These are phyloP conservation scores for Anolis sagrei DNA, from an alignment of 2,113 vertebrate species.

Conservation along the genomic window DNA sequence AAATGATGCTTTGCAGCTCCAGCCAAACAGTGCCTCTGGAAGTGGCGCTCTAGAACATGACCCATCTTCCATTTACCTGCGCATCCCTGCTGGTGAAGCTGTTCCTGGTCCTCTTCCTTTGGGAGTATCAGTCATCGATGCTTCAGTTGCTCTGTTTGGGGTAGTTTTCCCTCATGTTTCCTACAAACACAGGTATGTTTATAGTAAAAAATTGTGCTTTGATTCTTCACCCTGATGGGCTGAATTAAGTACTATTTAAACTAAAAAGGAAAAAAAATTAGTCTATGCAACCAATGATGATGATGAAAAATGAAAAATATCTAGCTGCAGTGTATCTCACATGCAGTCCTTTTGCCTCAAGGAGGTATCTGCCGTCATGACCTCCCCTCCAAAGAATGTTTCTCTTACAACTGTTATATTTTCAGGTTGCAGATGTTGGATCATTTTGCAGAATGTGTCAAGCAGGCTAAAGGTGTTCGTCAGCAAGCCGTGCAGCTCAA, in stretches of 20 bases:
- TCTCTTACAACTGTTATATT: slow-evolving; percentile 7
- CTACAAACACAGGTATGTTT: slow-evolving; percentile 93
- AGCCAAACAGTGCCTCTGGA: slow-evolving; percentile 97
- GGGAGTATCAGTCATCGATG: slow-evolving; percentile 97
- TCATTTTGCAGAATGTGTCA: slow-evolving; percentile 98
- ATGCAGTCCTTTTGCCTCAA: background rate
- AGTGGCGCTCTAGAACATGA: slow-evolving; percentile 97
- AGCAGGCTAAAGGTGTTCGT: slow-evolving; percentile 97
- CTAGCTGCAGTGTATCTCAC: background rate
- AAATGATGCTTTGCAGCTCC: slow-evolving; percentile 80
- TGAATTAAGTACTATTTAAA: slow-evolving; percentile 5
- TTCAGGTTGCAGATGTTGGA: slow-evolving; percentile 96
- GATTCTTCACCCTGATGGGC: background rate
- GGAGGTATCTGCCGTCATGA: background rate
- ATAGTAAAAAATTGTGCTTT: background rate
- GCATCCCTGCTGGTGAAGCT: slow-evolving; percentile 92
- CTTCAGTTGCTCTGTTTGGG: slow-evolving; percentile 96
- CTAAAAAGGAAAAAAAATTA: background rate
- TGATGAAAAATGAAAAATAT: background rate
- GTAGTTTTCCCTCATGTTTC: slow-evolving; percentile 99
- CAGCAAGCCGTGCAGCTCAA: slow-evolving; percentile 98
- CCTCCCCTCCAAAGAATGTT: background rate
- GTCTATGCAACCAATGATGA: no score
- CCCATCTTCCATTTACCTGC: slow-evolving; percentile 96
- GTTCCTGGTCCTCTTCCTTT: slow-evolving; percentile 95